These are phyloP conservation scores for Brienomyrus brachyistius DNA, from an alignment of 2,113 vertebrate species.

Conservation along the genomic window DNA sequence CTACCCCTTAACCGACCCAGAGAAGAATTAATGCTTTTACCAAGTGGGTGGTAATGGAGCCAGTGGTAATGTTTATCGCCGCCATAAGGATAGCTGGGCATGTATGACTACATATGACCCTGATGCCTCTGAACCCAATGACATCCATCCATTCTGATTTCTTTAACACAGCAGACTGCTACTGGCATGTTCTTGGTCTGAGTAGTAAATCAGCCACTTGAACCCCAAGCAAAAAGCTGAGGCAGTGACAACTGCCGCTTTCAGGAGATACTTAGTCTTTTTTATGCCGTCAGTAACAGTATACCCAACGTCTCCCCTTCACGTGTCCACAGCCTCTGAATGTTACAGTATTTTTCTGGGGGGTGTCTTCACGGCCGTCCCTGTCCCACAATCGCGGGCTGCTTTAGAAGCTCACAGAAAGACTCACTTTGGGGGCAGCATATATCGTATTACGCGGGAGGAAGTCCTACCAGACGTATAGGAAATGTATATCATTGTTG, in stretches of 20 bases:
- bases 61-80: not conserved
- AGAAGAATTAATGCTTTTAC: not conserved
- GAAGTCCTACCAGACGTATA: not conserved
- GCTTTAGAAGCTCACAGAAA: not conserved
- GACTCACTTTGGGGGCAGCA: not conserved
- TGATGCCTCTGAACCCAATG: not conserved
- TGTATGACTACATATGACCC: not conserved
- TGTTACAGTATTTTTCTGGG: not conserved
- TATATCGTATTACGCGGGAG: not conserved
- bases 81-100: not conserved
- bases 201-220: conserved; percentile 6
- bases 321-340: not conserved
- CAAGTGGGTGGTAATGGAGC: not conserved
- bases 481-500: not conserved
- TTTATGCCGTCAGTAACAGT: conserved; percentile 27
- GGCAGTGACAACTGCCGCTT: conserved; percentile 22
- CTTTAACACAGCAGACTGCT: not conserved
- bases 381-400: not conserved
- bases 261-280: conserved; percentile 29
- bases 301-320: not conserved
- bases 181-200: not conserved
- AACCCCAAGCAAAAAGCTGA: conserved; percentile 10
- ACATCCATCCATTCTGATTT: not conserved
- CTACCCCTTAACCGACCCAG: not conserved
- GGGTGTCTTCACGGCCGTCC: not conserved